Conservation (phyloP, 2,113 vertebrate species). For the Silurus asotus region DNA sequence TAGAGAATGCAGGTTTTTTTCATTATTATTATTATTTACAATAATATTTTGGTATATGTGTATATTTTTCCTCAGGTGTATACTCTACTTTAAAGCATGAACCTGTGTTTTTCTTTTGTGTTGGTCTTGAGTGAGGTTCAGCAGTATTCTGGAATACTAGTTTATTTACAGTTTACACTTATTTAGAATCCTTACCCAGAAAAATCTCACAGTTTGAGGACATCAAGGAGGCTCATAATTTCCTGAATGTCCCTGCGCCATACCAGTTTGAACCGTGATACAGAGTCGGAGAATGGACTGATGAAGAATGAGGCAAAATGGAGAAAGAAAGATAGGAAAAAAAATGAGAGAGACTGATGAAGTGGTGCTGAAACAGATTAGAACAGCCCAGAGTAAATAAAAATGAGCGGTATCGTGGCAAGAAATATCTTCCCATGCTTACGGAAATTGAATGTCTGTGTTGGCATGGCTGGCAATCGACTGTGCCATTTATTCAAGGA, state of each 20-base stretch:
- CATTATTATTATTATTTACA: neutral
- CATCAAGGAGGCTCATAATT: neutral
- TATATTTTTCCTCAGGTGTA: neutral
- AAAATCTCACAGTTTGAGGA: neutral
- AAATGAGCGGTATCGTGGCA: neutral
- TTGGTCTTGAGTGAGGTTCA: neutral
- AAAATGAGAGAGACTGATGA: neutral
- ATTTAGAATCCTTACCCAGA: neutral
- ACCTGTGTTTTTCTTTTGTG: neutral
- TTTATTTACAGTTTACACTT: neutral
- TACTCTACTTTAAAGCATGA: neutral
- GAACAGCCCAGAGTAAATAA: constrained; percentile 3
- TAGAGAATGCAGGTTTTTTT: neutral
- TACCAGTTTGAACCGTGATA: constrained; percentile 1
- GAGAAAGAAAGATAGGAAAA: neutral
- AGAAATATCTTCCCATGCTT: constrained; percentile 1
- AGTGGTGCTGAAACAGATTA: neutral
- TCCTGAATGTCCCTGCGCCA: neutral
- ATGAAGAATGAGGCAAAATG: neutral
- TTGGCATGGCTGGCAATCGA: constrained; percentile 1
- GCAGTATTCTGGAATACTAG: neutral
- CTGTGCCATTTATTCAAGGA: neutral
- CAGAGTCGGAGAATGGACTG: neutral
- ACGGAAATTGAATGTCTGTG: constrained; percentile 8
- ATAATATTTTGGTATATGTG: neutral